A percentile compares a stretch with the other conserved stretches of the same genome.
phyloP scores from a whole-genome alignment of 2,113 vertebrate genomes.

The Desmodus rotundus region DNA sequence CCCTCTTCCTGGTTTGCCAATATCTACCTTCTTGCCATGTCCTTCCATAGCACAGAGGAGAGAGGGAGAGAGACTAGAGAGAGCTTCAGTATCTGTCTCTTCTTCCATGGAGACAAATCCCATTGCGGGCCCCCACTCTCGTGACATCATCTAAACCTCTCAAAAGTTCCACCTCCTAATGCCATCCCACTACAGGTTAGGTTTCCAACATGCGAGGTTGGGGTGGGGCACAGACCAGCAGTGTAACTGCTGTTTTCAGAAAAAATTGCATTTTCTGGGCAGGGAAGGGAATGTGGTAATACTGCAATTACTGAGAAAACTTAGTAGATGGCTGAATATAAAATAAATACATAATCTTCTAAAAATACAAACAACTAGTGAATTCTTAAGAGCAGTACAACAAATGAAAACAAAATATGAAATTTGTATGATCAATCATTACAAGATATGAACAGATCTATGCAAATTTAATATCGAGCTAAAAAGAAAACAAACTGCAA shows the following conservation, averaged over 20 bases:
- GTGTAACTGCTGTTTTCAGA: not conserved
- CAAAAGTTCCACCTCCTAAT: not conserved
- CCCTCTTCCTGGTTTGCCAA: not conserved
- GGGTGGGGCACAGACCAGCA: not conserved
- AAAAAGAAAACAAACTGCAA: not conserved
- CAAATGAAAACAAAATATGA: not conserved
- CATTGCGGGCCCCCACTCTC: not conserved
- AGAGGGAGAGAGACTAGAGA: not conserved
- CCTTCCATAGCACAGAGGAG: not conserved
- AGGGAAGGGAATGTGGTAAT: not conserved
- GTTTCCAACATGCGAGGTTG: not conserved
- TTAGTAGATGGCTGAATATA: not conserved
- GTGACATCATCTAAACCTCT: not conserved
- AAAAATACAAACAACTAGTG: not conserved
- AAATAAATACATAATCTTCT: not conserved
- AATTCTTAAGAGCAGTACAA: not conserved
- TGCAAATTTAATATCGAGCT: not conserved
- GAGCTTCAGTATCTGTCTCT: not conserved
- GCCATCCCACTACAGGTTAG: not conserved
- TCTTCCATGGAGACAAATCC: not conserved
- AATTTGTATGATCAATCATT: not conserved
- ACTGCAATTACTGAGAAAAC: not conserved
- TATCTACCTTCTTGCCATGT: not conserved
- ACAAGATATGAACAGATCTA: not conserved
- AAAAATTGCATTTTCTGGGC: not conserved